Evolutionary conservation across 53 echinoderm and acorn worm species (phyloP).

Genomic region (Crossaster papposus): DNA sequence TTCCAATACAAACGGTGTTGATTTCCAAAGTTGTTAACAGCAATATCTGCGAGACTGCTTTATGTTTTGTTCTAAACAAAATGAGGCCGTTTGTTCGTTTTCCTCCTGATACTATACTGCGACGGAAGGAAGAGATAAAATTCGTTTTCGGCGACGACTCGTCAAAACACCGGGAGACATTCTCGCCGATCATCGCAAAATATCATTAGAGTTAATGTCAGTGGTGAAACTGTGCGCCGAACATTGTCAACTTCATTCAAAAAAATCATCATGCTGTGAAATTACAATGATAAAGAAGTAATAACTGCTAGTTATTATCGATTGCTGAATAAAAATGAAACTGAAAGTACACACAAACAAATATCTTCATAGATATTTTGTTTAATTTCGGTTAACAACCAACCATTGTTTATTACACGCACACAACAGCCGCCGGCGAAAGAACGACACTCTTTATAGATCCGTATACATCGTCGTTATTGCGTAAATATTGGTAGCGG

Average conservation of each 20-base stretch:
- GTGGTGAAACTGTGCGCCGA: not conserved
- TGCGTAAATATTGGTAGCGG: not conserved
- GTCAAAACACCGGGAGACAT: not conserved
- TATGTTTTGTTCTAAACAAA: not conserved
- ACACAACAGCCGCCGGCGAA: not conserved
- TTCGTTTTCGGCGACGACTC: not conserved
- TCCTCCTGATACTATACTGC: not conserved
- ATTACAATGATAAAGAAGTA: not conserved
- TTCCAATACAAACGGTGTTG: no score
- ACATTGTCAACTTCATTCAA: not conserved
- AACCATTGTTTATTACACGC: not conserved
- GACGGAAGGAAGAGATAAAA: not conserved
- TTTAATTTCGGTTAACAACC: not conserved
- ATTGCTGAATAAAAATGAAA: not conserved
- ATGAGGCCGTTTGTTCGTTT: not conserved
- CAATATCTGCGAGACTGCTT: not conserved
- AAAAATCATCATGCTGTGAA: not conserved
- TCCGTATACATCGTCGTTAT: not conserved
- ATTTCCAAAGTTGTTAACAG: no score
- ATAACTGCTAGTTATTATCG: not conserved
- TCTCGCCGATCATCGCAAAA: not conserved
- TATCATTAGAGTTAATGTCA: not conserved
- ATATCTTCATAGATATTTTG: not conserved
- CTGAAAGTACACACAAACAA: not conserved
- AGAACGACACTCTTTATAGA: not conserved